A percentile compares a stretch with the other conserved stretches of the same genome.
Conservation (phyloP, 2,888 invertebrate species). For the Strigamia crassipes region DNA sequence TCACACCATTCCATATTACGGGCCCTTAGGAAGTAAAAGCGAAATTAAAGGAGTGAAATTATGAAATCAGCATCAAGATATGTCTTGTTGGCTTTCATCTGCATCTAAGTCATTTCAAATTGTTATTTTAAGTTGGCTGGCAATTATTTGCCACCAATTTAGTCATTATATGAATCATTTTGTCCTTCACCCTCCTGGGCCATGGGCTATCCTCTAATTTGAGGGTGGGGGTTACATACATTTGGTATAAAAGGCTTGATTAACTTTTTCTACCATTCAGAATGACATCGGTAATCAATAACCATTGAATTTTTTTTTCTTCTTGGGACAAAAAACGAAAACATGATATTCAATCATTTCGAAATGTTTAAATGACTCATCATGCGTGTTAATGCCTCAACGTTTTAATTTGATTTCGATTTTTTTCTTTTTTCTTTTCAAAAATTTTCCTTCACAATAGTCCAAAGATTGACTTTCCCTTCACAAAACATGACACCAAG, state of each 20-base stretch:
- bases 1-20: conserved; percentile 14
- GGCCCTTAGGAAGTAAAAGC: not conserved
- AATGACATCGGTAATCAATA: conserved; percentile 25
- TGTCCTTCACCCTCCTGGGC: conserved; percentile 24
- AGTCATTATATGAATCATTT: conserved; percentile 36
- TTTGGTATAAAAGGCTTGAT: conserved; percentile 32
- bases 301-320: not conserved
- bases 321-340: not conserved
- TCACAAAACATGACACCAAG: not conserved
- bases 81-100: conserved; percentile 27
- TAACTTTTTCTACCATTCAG: conserved; percentile 17
- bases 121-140: conserved; percentile 24
- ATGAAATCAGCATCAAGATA: conserved; percentile 35
- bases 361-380: not conserved
- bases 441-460: not conserved
- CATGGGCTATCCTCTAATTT: conserved; percentile 31
- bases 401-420: not conserved
- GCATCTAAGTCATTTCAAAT: conserved; percentile 26
- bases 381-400: not conserved
- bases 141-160: conserved; percentile 35
- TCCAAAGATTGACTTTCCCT: not conserved
- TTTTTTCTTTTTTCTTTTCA: not conserved
- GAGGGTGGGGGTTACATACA: conserved; percentile 25
- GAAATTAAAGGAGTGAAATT: conserved; percentile 25
- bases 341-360: conserved; percentile 11